Base-by-base conservation (phyloP, 2,888 invertebrate genomes). In the Abscondita cerata region DNA sequence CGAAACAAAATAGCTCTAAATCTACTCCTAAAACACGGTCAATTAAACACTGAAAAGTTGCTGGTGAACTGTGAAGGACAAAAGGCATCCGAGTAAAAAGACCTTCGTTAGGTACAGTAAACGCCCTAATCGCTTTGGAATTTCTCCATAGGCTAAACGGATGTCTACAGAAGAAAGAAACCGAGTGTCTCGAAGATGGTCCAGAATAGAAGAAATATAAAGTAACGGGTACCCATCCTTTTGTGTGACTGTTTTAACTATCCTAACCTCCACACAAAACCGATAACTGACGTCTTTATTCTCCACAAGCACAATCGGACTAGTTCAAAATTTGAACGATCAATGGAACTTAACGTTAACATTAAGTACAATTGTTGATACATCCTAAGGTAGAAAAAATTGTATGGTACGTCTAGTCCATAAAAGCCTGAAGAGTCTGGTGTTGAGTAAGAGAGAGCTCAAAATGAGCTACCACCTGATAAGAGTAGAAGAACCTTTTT, bases 71-170 rank as follows among this genome's bases (percentile, higher is more conserved):
- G 11, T 36, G 36, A 9, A 36, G 2, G 5, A 9, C 36, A 9
- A 36, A 12, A 2, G 36, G 36, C 36, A 36, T 36, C 3, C 11
- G 36, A n/a, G 11, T 36, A 9, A 25, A 25, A 6, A 25, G 25
- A 25, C 25, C 25, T 25, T 25, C 4, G 2, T 25, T 2, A 2
- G 6, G 25, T 25, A 25, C 25, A 4, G 25, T 25, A 25, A 25
- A 25, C 25, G 25, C 25, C 2, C 4, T 25, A 25, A 25, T 6
- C 2, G 25, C 6, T 25, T 25, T 25, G 25, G 25, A 25, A 25
- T 25, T 6, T 25, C 6, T 25, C n/a, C n/a, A n/a, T 71, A 75
- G 0, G 72, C 74, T 9, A 63, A 61, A 9, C 67, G 68, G 11
- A 67, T 54, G 11, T 52, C 20, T 18, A 46, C 2, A 0, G 46